Base-by-base conservation (phyloP, 2,888 invertebrate species). In the Erebia aethiops region DNA sequence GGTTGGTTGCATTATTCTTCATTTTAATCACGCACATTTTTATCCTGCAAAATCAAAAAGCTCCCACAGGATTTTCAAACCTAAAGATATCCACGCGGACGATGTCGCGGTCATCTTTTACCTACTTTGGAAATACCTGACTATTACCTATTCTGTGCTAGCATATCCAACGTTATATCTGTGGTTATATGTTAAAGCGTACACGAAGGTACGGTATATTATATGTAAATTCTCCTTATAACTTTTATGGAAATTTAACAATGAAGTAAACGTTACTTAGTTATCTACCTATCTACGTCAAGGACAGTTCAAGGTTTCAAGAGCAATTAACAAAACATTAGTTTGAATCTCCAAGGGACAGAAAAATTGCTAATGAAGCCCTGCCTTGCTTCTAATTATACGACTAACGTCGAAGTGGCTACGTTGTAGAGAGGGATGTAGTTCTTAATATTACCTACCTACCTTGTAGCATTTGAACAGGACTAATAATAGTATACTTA, bases 291-390 rank as follows among this genome's bases (percentile, higher is more conserved):
- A 21, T 7, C n/a, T n/a, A n/a, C n/a, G n/a, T 26, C 11, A 54
- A 54, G 54, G 26, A 14, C 56, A 57, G 56, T 57, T 57, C 56
- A 57, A 26, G 56, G 56, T 57, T 57, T 26, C 11, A 57, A 14
- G 56, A 57, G 56, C 26, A 21, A 57, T 26, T 57, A 57, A 7
- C 26, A 4, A 14, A 57, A 57, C 4, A 57, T 14, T 57, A 21
- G 56, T 57, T 52, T 10, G 3, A 54, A 8, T 54, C 54, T 18
- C 54, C 10, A 57, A 13, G 56, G 56, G 56, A 57, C 13, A 46
- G 46, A 57, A 26, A 26, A 57, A 57, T 18, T 54, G 54, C 18
- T 54, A 57, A 57, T 57, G 56, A 13, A 4, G 18, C 56, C 43
- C 46, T 57, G 9, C 52, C 21, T 56, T 57, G 26, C 14, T 26